Evolutionary conservation across 2,888 invertebrate genomes (phyloP).

Genomic region (Drosophila dives): DNA sequence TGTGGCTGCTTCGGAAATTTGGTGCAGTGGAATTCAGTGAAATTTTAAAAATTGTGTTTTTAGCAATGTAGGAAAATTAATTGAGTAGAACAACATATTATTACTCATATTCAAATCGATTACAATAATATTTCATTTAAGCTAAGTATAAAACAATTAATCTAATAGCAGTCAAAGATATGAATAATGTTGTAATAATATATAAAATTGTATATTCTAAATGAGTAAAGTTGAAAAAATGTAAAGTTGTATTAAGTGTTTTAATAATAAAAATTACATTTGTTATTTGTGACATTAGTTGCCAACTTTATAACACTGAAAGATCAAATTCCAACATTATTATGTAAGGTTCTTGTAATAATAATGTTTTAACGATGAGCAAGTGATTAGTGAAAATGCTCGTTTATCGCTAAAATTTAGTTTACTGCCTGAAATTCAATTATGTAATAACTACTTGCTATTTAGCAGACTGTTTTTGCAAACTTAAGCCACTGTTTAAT

Average conservation of each 20-base stretch:
- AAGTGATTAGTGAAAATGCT: neutral
- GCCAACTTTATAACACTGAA: neutral
- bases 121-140: neutral
- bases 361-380: neutral
- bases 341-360: neutral
- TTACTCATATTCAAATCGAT: neutral
- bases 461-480: constrained; percentile 12
- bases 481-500: constrained; percentile 32
- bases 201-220: neutral
- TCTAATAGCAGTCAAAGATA: neutral
- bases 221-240: neutral
- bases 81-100: neutral
- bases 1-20: constrained; percentile 2
- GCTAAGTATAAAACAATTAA: too few species aligned
- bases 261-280: neutral
- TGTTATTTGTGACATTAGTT: neutral
- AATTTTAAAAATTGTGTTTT: neutral
- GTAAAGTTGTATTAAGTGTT: neutral
- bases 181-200: neutral
- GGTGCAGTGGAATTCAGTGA: neutral
- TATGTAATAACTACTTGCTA: constrained; percentile 16
- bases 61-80: neutral
- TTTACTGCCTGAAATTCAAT: constrained; percentile 4
- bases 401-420: neutral
- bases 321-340: neutral